Evolutionary conservation across 1,140 invertebrate genomes (phyloP), one percentile per base, ranked within the genome.

Genomic region (Lanistes nyassanus): DNA sequence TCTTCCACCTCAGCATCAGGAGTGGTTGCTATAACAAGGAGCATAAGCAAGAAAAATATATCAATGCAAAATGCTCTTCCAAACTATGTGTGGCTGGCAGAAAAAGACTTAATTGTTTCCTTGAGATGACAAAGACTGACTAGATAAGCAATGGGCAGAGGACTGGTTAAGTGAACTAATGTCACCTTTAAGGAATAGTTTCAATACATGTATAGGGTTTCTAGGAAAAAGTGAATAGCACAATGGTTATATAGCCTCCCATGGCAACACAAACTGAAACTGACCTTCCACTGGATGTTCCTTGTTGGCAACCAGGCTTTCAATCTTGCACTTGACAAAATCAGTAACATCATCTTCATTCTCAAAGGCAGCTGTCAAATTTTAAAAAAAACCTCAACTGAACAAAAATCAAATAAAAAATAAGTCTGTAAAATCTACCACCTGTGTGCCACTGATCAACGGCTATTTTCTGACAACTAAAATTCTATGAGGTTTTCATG

Each of bases 311-410:
- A 97, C 92, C 71, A 98, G 91, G 64, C 96, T 98, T 88, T 98
- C 94, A 76, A 99, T 96, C 93, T 99, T 99, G 86, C 96, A 97
- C 80, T 93, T 93, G 16, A 99, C 97, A 93, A 98, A 99, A 80
- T 97, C 95, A 66, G 96, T 97, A 37, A 97, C 92, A 89, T 99
- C 97, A 81, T 97, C 96, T 86, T 98, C 96, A 78, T 91, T 94
- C 81, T 98, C 97, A 92, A 99, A 98, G 31, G 88, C 81, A 60
- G 80, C 90, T 90, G 75, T 36, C 84, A 79, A 73, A 31, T 11
- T 16, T 11, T 11, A 66, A 11, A 34, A 3, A 34, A 66, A 2
- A 66, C 64, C 60, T n/a, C 9, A 64, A 11, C 9, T 13, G 34
- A 6, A 5, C 34, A 66, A 31, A 34, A 60, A 60, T 60, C 31